Evolutionary conservation across 2,888 invertebrate species (phyloP).

Genomic region (Balanococcus diminutus): DNA sequence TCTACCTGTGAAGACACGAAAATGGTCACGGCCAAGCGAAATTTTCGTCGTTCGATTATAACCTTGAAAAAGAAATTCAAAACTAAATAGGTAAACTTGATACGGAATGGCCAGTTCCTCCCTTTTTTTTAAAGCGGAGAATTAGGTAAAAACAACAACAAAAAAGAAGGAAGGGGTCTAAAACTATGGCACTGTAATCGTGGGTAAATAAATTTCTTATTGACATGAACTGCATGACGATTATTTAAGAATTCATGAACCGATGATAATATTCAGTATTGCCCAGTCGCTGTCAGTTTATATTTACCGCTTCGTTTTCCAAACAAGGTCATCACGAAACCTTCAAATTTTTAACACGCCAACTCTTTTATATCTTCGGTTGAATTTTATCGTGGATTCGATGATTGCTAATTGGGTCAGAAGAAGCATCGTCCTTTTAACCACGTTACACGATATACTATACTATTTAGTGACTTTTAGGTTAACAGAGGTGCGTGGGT

Average conservation of each 20-base stretch:
- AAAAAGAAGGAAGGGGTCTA: neutral
- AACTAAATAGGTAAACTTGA: slow-evolving; percentile 14
- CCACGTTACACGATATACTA: too few species aligned
- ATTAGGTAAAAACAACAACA: too few species aligned
- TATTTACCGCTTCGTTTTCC: slow-evolving; percentile 22
- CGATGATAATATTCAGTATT: slow-evolving; percentile 36
- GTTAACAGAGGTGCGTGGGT: too few species aligned
- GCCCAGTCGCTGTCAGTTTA: slow-evolving; percentile 19
- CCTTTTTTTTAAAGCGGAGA: neutral
- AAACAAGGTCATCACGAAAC: slow-evolving; percentile 17
- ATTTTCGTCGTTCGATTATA: slow-evolving; percentile 1
- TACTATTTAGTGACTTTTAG: too few species aligned
- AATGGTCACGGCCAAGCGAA: neutral
- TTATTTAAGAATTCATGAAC: slow-evolving; percentile 36
- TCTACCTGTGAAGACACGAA: neutral
- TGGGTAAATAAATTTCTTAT: slow-evolving; percentile 32
- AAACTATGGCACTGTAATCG: slow-evolving; percentile 12
- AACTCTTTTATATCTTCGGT: neutral
- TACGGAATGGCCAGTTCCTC: neutral
- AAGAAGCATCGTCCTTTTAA: too few species aligned
- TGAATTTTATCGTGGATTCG: neutral
- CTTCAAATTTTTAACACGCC: slow-evolving; percentile 37
- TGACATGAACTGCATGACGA: slow-evolving; percentile 30
- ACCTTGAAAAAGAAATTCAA: slow-evolving; percentile 23
- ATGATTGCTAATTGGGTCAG: neutral